phyloP scores from a whole-genome alignment of 2,888 invertebrate species.

The Hemithea aestivaria region DNA sequence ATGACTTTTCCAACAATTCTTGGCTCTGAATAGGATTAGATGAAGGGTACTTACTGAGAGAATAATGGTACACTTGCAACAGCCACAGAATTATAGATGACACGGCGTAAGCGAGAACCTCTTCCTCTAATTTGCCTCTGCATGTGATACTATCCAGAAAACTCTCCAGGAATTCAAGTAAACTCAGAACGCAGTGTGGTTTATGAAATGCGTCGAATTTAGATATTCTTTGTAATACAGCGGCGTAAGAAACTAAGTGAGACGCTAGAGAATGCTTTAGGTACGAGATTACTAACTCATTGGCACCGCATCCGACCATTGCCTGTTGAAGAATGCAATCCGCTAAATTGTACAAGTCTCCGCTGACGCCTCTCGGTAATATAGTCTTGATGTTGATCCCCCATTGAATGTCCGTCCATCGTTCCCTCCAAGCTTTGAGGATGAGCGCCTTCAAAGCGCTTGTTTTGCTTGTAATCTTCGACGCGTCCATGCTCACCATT shows the following conservation, averaged over 20 bases:
- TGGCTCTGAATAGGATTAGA: slow-evolving; percentile 73
- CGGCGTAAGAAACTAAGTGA: slow-evolving; percentile 94
- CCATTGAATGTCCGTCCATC: slow-evolving; percentile 98
- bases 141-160: slow-evolving; percentile 81
- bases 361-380: slow-evolving; percentile 92
- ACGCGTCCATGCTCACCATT: slow-evolving; percentile 80
- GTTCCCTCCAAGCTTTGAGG: slow-evolving; percentile 94
- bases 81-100: slow-evolving; percentile 90
- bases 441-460: slow-evolving; percentile 89
- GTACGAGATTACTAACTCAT: slow-evolving; percentile 93
- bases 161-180: slow-evolving; percentile 91
- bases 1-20: slow-evolving; percentile 84
- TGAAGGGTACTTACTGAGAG: slow-evolving; percentile 67
- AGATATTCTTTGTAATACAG: slow-evolving; percentile 91
- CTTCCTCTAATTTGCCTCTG: slow-evolving; percentile 92
- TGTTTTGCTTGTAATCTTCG: slow-evolving; percentile 90
- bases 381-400: slow-evolving; percentile 97
- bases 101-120: slow-evolving; percentile 89
- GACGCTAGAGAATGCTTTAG: slow-evolving; percentile 94
- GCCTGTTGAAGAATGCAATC: slow-evolving; percentile 97
- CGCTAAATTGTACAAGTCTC: slow-evolving; percentile 95
- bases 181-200: slow-evolving; percentile 91
- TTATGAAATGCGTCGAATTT: slow-evolving; percentile 93
- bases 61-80: slow-evolving; percentile 83
- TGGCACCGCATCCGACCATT: slow-evolving; percentile 94